These are phyloP conservation scores for Caerostris extrusa DNA, from an alignment of 1,140 invertebrate species.

Conservation along the genomic window DNA sequence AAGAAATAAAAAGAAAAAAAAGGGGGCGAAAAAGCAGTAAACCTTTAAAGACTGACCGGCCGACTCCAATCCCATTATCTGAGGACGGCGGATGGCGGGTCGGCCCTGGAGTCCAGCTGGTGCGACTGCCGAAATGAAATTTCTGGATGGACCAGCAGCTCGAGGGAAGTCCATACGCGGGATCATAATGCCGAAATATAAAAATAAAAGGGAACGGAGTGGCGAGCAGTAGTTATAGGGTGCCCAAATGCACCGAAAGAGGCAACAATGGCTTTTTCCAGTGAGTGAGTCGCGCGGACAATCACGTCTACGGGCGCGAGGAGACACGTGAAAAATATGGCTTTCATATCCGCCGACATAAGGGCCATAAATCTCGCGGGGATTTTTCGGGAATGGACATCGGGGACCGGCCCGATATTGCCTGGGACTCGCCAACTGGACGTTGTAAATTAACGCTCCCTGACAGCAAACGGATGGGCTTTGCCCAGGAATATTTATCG, in stretches of 20 bases:
- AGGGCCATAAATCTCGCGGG: conserved; percentile 73
- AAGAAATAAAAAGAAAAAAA: conserved; percentile 53
- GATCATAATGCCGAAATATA: conserved; percentile 55
- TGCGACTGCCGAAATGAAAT: conserved; percentile 72
- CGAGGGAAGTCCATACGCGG: conserved; percentile 60
- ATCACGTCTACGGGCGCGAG: conserved; percentile 66
- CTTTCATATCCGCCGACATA: conserved; percentile 77
- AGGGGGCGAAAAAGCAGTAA: conserved; percentile 68
- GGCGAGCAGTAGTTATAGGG: conserved; percentile 69
- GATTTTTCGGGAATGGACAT: conserved; percentile 69
- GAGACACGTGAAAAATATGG: conserved; percentile 76
- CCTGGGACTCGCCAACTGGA: conserved; percentile 46
- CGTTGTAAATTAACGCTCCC: conserved; percentile 65
- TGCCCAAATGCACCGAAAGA: conserved; percentile 71
- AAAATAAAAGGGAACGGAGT: conserved; percentile 48
- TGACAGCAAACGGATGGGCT: conserved; percentile 53
- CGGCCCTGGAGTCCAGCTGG: conserved; percentile 66
- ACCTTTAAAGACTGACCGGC: conserved; percentile 72
- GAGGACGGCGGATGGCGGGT: conserved; percentile 38
- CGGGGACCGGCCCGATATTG: conserved; percentile 72
- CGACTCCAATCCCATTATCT: conserved; percentile 70
- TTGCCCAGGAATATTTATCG: conserved; percentile 54
- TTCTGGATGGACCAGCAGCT: conserved; percentile 64
- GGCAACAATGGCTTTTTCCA: conserved; percentile 74
- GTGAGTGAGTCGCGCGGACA: conserved; percentile 68